A percentile compares a stretch with the other conserved stretches of the same genome.
Conservation (phyloP, 2,113 vertebrate genomes). For the Mustela lutreola region DNA sequence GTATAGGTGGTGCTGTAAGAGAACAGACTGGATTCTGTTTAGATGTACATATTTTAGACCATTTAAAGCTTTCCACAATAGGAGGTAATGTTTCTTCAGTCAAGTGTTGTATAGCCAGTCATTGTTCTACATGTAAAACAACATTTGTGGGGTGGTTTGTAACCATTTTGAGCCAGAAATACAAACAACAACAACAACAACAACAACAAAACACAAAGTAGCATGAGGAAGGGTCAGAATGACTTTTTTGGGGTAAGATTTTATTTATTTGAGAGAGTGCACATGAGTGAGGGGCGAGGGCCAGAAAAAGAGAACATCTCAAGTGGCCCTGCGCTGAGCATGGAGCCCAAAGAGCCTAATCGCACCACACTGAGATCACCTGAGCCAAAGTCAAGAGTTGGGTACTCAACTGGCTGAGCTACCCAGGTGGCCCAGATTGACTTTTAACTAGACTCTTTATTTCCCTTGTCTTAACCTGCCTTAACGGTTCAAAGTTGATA, state of each 20-base stretch:
- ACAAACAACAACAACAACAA: neutral
- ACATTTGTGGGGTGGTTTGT: slow-evolving; percentile 4
- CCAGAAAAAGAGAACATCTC: neutral
- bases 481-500: neutral
- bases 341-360: neutral
- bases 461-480: neutral
- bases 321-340: neutral
- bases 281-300: neutral
- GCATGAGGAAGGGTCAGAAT: neutral
- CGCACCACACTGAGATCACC: neutral
- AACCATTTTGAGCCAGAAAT: slow-evolving; percentile 16
- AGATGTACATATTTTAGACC: neutral
- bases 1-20: neutral
- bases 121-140: slow-evolving; percentile 15
- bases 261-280: neutral
- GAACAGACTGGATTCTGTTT: neutral
- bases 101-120: neutral
- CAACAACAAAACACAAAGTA: neutral
- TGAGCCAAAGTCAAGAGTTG: neutral
- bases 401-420: neutral
- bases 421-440: neutral
- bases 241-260: neutral
- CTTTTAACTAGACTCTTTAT: neutral
- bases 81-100: neutral
- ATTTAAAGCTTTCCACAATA: neutral